Evolutionary conservation across 92 coral and sea anemone genomes (phyloP).

Genomic region (Blastomussa wellsi): DNA sequence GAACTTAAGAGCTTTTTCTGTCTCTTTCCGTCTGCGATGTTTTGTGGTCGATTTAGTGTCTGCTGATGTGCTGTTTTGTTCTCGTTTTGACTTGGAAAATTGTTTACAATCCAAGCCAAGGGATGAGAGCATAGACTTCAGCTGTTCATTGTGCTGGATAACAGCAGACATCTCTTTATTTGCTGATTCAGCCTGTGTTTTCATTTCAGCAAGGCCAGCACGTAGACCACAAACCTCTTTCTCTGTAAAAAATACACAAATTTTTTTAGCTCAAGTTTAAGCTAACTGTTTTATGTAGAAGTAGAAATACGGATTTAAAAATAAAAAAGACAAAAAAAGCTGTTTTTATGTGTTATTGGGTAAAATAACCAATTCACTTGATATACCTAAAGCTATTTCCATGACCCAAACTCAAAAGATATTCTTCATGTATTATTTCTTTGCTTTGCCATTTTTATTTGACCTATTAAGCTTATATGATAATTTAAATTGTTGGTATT

Average conservation of each 20-base stretch:
- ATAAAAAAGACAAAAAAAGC: too few species aligned
- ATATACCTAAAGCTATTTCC: not conserved
- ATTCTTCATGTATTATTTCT: slow-evolving; percentile 6
- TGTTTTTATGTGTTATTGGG: too few species aligned
- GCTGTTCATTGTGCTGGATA: slow-evolving; percentile 34
- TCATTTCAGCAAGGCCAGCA: slow-evolving; percentile 7
- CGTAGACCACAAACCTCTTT: slow-evolving; percentile 7
- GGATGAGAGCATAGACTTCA: slow-evolving; percentile 9
- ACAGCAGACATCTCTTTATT: slow-evolving; percentile 34
- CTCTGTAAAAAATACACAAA: slow-evolving; percentile 14
- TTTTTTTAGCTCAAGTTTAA: too few species aligned
- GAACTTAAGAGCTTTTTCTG: slow-evolving; percentile 55
- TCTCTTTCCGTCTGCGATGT: slow-evolving; percentile 61
- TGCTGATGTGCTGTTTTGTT: slow-evolving; percentile 41
- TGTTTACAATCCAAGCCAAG: slow-evolving; percentile 34
- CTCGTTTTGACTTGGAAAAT: slow-evolving; percentile 41
- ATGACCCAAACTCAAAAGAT: slow-evolving; percentile 3
- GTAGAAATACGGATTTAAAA: too few species aligned
- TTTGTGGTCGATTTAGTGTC: slow-evolving; percentile 51
- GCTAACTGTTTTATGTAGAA: too few species aligned
- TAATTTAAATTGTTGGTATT: too few species aligned
- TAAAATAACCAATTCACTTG: slow-evolving; percentile 6
- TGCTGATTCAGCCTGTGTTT: slow-evolving; percentile 33
- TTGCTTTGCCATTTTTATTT: not conserved
- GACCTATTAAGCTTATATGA: too few species aligned